Evolutionary conservation across 2,888 invertebrate genomes (phyloP).

Genomic region (Cerastoderma edule): DNA sequence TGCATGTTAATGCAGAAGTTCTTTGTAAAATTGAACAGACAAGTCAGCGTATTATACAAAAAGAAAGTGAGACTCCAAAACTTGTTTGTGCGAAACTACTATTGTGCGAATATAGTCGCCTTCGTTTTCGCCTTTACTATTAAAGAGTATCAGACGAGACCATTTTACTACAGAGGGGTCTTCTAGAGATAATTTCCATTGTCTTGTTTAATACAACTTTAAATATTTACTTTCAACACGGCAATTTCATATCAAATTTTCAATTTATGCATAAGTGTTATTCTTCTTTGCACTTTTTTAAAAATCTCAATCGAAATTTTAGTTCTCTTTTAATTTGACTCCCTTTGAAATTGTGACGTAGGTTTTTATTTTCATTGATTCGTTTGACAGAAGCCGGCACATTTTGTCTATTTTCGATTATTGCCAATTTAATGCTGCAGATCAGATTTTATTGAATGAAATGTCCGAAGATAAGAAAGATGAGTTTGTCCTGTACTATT

Average conservation of each 20-base stretch:
- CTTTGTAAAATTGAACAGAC: too few relatives aligned
- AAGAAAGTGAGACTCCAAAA: too few relatives aligned
- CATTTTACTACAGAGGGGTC: not conserved
- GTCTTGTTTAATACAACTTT: not conserved
- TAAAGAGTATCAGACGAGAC: not conserved
- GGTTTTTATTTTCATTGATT: not conserved
- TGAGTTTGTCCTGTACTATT: slow-evolving; percentile 67
- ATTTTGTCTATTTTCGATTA: slow-evolving; percentile 4
- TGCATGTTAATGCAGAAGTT: too few relatives aligned
- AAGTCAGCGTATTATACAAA: too few relatives aligned
- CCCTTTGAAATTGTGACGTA: too few relatives aligned
- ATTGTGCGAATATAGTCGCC: too few relatives aligned
- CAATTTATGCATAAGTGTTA: too few relatives aligned
- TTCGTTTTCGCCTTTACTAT: not conserved
- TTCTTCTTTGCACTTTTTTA: too few relatives aligned
- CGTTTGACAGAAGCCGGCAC: not conserved
- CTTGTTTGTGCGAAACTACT: too few relatives aligned
- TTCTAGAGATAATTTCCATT: not conserved
- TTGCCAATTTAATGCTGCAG: not conserved
- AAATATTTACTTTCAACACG: not conserved
- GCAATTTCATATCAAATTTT: not conserved
- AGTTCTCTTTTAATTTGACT: too few relatives aligned
- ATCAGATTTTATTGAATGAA: not conserved
- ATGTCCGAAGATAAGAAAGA: slow-evolving; percentile 28
- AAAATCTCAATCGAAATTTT: too few relatives aligned